Conservation (phyloP, 1,140 invertebrate genomes). For the Agrypnia vestita region DNA sequence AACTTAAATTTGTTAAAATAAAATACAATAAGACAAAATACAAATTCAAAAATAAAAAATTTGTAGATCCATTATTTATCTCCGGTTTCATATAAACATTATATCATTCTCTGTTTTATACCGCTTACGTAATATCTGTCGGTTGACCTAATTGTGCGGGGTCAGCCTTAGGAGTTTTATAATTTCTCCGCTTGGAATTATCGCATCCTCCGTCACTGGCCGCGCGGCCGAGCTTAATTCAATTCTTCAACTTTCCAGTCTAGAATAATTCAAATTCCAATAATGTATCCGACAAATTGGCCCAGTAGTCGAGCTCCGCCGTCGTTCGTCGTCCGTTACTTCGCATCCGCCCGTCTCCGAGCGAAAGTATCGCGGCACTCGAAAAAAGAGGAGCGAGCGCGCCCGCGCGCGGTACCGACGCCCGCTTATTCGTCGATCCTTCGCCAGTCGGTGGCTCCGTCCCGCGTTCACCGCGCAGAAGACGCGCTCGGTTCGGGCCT, state of each 20-base stretch:
- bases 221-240: background rate
- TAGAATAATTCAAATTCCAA: constrained; percentile 33
- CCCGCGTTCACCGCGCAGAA: background rate
- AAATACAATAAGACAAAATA: no score
- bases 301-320: constrained; percentile 28
- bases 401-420: no score
- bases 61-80: background rate
- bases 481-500: constrained; percentile 1
- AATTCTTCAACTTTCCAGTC: constrained; percentile 20
- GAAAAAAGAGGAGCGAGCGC: background rate
- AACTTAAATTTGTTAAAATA: no score
- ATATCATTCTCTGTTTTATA: background rate
- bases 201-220: constrained; percentile 11
- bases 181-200: background rate
- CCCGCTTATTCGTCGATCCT: background rate
- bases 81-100: background rate
- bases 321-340: constrained; percentile 25
- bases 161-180: constrained; percentile 16
- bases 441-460: constrained; percentile 17
- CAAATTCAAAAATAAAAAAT: no score
- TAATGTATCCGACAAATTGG: constrained; percentile 39
- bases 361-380: constrained; percentile 32
- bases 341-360: background rate
- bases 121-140: constrained; percentile 34
- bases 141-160: constrained; percentile 24